These are phyloP conservation scores for Anthrax anthrax DNA, from an alignment of 2,888 invertebrate species.

Conservation along the genomic window DNA sequence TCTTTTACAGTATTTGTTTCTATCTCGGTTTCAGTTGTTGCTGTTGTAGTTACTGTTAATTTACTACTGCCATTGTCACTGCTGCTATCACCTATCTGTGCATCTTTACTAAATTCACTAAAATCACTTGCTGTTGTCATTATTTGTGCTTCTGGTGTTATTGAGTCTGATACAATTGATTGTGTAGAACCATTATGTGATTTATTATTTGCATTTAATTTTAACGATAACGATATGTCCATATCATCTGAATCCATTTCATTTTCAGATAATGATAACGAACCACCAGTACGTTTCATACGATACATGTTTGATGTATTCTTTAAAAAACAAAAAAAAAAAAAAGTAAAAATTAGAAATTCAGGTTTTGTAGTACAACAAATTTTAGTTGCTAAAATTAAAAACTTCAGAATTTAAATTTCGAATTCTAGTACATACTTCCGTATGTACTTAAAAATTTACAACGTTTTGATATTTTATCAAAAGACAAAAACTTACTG, in stretches of 20 bases:
- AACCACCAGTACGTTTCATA: conserved; percentile 56
- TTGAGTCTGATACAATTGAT: conserved; percentile 13
- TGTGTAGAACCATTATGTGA: conserved; percentile 16
- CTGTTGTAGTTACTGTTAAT: too few relatives aligned
- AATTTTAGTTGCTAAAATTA: too few relatives aligned
- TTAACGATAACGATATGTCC: conserved; percentile 12
- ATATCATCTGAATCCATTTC: conserved; percentile 58
- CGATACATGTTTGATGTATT: conserved; percentile 40
- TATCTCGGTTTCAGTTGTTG: too few relatives aligned
- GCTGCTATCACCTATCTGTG: too few relatives aligned
- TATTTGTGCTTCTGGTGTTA: conserved; percentile 3
- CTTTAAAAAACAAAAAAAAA: conserved; percentile 13
- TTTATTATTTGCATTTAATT: conserved; percentile 14
- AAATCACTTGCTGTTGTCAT: too few relatives aligned
- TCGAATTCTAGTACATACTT: too few relatives aligned
- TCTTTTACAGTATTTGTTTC: too few relatives aligned
- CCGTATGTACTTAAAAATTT: too few relatives aligned
- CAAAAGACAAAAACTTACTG: conserved; percentile 25
- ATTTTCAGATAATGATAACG: conserved; percentile 67
- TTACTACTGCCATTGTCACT: too few relatives aligned
- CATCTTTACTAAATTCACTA: too few relatives aligned
- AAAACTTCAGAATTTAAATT: too few relatives aligned
- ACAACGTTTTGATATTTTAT: too few relatives aligned
- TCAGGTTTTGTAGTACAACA: neutral
- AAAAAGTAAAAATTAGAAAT: neutral